Evolutionary conservation across 2,888 invertebrate genomes (phyloP).

Genomic region (Ochlodes sylvanus): DNA sequence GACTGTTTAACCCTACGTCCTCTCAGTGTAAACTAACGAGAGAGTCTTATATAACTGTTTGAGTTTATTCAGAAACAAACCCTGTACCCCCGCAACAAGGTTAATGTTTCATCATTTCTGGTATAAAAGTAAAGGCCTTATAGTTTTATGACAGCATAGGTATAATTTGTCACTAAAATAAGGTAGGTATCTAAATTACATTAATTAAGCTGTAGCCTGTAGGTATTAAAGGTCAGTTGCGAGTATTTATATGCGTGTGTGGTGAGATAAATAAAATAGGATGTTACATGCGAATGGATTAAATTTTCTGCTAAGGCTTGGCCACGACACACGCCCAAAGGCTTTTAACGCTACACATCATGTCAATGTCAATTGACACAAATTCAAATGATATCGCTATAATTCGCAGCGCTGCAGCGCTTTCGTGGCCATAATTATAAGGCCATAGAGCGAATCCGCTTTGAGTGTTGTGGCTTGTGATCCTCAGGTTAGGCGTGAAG

Average conservation of each 20-base stretch:
- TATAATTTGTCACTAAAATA: constrained; percentile 38
- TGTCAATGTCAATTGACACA: too few relatives aligned
- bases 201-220: constrained; percentile 33
- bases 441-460: too few relatives aligned
- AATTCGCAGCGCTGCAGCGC: too few relatives aligned
- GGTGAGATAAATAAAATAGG: constrained; percentile 21
- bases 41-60: not conserved
- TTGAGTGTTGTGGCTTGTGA: too few relatives aligned
- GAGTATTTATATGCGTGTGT: constrained; percentile 18
- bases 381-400: too few relatives aligned
- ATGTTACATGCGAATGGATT: not conserved
- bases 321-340: too few relatives aligned
- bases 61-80: not conserved
- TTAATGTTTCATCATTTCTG: not conserved
- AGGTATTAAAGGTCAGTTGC: constrained; percentile 24
- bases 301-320: not conserved
- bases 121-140: not conserved
- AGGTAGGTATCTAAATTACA: constrained; percentile 31
- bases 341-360: too few relatives aligned
- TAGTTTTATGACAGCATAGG: not conserved
- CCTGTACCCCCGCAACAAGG: not conserved
- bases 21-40: not conserved
- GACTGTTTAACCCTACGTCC: constrained; percentile 45
- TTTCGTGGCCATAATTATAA: too few relatives aligned
- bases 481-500: too few relatives aligned